phyloP scores from a whole-genome alignment of 2,797 vertebrate genomes.

The Yasuhikotakia modesta region DNA sequence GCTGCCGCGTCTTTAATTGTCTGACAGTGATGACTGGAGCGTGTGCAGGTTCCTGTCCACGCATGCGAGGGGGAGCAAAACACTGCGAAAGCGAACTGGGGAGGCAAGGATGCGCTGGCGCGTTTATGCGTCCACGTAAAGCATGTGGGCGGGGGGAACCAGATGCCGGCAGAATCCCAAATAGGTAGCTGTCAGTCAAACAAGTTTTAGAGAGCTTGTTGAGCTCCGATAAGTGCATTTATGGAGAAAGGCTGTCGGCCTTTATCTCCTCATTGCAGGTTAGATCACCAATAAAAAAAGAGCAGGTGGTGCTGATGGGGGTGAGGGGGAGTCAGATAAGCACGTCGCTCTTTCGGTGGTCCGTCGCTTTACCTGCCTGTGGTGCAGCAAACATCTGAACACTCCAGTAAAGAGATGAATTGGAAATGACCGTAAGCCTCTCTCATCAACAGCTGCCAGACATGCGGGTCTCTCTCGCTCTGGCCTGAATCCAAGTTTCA shows the following conservation, averaged over 20 bases:
- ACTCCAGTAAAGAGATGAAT: constrained; percentile 22
- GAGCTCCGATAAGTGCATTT: constrained; percentile 77
- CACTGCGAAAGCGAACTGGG: neutral
- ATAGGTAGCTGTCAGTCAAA: constrained; percentile 69
- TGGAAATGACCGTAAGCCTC: constrained; percentile 40
- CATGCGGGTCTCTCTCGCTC: constrained; percentile 32
- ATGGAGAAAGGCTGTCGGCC: constrained; percentile 73
- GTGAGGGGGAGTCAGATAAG: constrained; percentile 63
- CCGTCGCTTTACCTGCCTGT: constrained; percentile 50
- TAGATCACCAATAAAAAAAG: constrained; percentile 75
- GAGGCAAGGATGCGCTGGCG: no score
- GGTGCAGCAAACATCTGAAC: constrained; percentile 39
- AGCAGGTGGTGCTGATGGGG: constrained; percentile 39
- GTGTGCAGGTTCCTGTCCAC: neutral
- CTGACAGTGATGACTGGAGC: constrained; percentile 8
- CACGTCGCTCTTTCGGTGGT: constrained; percentile 57
- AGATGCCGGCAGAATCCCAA: constrained; percentile 72
- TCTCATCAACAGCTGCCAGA: constrained; percentile 38
- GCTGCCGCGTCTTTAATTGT: constrained; percentile 5
- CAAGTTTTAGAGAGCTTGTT: constrained; percentile 73
- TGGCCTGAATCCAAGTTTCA: constrained; percentile 9
- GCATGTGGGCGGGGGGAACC: constrained; percentile 43
- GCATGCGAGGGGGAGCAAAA: neutral
- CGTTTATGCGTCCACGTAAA: constrained; percentile 1
- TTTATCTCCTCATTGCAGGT: constrained; percentile 80